Base-by-base conservation (phyloP, 2,797 vertebrate genomes). In the Anableps anableps region DNA sequence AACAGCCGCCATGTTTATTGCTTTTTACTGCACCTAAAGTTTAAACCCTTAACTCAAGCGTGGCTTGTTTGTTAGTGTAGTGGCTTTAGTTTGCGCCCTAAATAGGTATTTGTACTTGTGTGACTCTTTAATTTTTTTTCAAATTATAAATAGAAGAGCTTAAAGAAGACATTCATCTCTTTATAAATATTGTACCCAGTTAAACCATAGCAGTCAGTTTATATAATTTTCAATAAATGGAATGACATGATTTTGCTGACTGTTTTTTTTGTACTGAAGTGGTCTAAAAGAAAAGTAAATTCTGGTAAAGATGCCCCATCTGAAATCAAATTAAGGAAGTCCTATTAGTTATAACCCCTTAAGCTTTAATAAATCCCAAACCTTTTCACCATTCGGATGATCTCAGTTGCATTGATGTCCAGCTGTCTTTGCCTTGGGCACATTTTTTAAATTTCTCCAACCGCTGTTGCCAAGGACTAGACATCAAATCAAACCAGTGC, bases 361-460 rank as follows among this genome's bases (percentile, higher is more conserved):
- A 88, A 87, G 75, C 77, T 82, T 82, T 29, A 71, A 88, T 89
- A 84, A 90, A 83, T 85, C 83, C 92, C 76, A 88, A 83, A 73
- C 79, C 60, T 70, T 51, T 55, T 85, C 85, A 92, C 84, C 83
- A 75, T 79, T 31, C 73, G 74, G 29, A 76, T n/a, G 43, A 78
- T 86, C 79, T 60, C 76, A 70, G 72, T 88, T 91, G 81, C n/a
- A 50, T 60, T 45, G 47, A 83, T 81, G 83, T 82, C 10, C 23
- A 84, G 78, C 74, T 75, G n/a, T 83, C 72, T 78, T 77, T 74
- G 76, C 76, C 77, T 55, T n/a, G 21, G 76, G 72, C 92, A 94
- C 76, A 55, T 93, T 93, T 87, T 92, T 91, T 89, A 79, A 83
- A 94, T 93, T 95, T 93, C 91, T 88, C 76, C 83, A 90, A 90